phyloP scores from a whole-genome alignment of 2,888 invertebrate species.

The Steromphala cineraria region DNA sequence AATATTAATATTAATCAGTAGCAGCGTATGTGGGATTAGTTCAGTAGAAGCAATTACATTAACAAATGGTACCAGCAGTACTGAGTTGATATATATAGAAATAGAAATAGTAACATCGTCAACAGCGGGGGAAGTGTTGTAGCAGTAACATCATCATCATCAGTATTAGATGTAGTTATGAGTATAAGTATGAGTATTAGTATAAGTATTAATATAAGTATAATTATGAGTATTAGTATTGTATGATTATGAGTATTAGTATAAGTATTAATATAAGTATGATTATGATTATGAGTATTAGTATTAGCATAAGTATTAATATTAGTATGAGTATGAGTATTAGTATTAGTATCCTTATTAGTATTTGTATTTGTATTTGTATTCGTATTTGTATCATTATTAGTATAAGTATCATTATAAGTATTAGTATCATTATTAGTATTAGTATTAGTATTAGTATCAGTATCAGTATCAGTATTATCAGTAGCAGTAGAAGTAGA shows the following conservation, averaged over 20 bases:
- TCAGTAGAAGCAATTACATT: background rate
- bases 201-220: no score
- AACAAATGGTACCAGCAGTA: background rate
- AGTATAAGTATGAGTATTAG: no score
- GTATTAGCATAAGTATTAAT: no score
- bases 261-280: no score
- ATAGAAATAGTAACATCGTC: background rate
- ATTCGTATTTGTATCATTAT: no score
- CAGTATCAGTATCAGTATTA: background rate
- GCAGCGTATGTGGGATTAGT: background rate
- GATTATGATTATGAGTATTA: no score
- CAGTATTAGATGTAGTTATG: background rate
- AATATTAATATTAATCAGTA: background rate
- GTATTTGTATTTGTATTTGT: background rate
- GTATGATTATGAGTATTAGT: no score
- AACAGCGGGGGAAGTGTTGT: background rate
- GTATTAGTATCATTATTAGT: background rate
- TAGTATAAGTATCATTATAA: background rate
- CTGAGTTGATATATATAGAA: background rate
- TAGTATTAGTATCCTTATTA: background rate
- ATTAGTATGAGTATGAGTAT: no score
- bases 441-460: background rate
- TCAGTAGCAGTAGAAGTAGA: background rate
- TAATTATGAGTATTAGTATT: no score
- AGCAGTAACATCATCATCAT: background rate